These are phyloP conservation scores for Echeneis naucrates DNA, from an alignment of 2,797 vertebrate genomes.

Conservation along the genomic window DNA sequence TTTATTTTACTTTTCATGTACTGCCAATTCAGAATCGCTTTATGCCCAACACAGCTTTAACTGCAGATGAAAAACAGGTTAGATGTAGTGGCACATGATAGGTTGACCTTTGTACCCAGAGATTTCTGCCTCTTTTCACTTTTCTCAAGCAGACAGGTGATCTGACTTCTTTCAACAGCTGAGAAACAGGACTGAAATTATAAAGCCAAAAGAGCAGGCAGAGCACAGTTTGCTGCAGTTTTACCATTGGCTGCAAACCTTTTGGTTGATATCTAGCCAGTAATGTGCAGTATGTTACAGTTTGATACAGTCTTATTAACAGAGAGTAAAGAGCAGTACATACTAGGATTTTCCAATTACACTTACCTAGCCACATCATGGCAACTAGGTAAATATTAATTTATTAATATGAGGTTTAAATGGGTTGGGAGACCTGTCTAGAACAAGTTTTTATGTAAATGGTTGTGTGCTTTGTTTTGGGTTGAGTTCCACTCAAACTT, in stretches of 20 bases:
- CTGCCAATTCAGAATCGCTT: not conserved
- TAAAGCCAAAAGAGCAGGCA: not conserved
- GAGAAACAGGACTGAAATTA: not conserved
- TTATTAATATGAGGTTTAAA: no score
- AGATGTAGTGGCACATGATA: constrained; percentile 50
- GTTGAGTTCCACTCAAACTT: not conserved
- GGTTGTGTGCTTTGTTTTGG: constrained; percentile 12
- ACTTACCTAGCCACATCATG: not conserved
- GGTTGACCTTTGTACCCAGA: constrained; percentile 61
- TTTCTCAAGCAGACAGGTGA: not conserved
- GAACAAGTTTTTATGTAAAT: constrained; percentile 23
- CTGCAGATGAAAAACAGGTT: not conserved
- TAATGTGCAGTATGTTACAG: not conserved
- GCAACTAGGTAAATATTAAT: not conserved
- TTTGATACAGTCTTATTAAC: constrained; percentile 1
- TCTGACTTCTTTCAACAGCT: not conserved
- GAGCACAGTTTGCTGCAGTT: not conserved
- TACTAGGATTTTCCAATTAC: not conserved
- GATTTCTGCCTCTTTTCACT: not conserved
- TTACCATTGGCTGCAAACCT: constrained; percentile 6
- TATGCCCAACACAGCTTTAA: not conserved
- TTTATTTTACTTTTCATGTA: not conserved
- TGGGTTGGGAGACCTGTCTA: constrained; percentile 39
- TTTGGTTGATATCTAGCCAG: not conserved
- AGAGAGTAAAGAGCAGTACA: not conserved